Conservation (phyloP, 2,888 invertebrate species). For the Phorcus lineatus region DNA sequence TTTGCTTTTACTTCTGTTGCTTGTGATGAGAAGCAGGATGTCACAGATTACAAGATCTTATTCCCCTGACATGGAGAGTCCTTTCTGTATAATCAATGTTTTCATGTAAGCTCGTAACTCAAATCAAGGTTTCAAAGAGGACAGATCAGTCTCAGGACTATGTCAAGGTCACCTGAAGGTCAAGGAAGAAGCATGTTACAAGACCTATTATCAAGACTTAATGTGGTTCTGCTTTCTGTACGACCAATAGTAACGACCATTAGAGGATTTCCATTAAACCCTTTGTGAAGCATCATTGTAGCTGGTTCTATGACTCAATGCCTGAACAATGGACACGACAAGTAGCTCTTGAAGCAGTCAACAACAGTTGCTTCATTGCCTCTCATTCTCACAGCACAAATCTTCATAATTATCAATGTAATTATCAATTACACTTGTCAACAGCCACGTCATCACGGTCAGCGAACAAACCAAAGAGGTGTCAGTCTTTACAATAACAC, state of each 20-base stretch:
- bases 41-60: no score
- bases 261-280: not conserved
- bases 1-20: no score
- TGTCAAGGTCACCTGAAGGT: no score
- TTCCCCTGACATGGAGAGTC: no score
- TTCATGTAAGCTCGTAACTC: no score
- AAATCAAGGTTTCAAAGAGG: no score
- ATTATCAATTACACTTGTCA: not conserved
- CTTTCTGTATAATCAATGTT: no score
- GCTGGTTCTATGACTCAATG: not conserved
- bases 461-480: not conserved
- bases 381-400: not conserved
- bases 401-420: not conserved
- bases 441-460: not conserved
- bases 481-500: not conserved
- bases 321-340: not conserved
- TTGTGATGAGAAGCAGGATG: no score
- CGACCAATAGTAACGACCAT: not conserved
- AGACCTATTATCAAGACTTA: no score
- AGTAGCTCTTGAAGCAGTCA: not conserved
- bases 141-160: no score
- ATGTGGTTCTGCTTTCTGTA: no score
- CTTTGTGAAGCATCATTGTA: not conserved
- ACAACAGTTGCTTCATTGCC: not conserved
- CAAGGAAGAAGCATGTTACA: no score